A percentile compares a stretch with the other conserved stretches of the same genome.
Conservation (phyloP, 2,797 vertebrate genomes). For the Pithecia hirsuta region DNA sequence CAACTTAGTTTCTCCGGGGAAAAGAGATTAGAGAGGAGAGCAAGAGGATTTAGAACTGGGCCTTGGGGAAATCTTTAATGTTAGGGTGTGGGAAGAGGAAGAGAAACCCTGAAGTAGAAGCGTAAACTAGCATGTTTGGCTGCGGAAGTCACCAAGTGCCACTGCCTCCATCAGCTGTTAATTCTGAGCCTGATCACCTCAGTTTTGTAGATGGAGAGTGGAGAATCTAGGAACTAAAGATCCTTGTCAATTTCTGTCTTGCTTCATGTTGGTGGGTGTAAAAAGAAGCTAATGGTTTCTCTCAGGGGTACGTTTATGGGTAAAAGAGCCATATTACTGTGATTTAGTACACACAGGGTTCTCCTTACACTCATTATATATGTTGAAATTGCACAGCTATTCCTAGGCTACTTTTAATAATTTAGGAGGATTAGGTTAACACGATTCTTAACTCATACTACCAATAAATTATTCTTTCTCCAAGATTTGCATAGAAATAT, state of each 20-base stretch:
- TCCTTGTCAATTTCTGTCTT: not conserved
- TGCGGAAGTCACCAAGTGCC: not conserved
- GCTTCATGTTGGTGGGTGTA: not conserved
- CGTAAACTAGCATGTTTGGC: not conserved
- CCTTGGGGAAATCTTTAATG: constrained; percentile 43
- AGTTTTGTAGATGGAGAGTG: not conserved
- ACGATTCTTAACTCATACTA: not conserved
- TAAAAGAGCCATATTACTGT: not conserved
- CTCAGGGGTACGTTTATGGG: not conserved
- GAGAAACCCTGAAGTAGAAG: constrained; percentile 21
- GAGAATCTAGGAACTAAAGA: not conserved
- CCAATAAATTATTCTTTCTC: constrained; percentile 25
- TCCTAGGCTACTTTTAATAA: constrained; percentile 23
- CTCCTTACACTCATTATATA: not conserved
- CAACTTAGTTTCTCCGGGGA: constrained; percentile 33
- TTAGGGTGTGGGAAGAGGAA: not conserved
- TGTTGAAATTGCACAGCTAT: not conserved
- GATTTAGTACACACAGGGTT: not conserved
- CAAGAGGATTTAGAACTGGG: constrained; percentile 33
- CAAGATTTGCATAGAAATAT: not conserved
- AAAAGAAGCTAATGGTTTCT: constrained; percentile 2
- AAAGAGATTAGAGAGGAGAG: constrained; percentile 36
- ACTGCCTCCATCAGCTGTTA: not conserved
- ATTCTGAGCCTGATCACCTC: constrained; percentile 6
- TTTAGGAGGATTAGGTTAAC: constrained; percentile 14